Evolutionary conservation across 2,888 invertebrate species (phyloP).

Genomic region (Rhamnusium bicolor): DNA sequence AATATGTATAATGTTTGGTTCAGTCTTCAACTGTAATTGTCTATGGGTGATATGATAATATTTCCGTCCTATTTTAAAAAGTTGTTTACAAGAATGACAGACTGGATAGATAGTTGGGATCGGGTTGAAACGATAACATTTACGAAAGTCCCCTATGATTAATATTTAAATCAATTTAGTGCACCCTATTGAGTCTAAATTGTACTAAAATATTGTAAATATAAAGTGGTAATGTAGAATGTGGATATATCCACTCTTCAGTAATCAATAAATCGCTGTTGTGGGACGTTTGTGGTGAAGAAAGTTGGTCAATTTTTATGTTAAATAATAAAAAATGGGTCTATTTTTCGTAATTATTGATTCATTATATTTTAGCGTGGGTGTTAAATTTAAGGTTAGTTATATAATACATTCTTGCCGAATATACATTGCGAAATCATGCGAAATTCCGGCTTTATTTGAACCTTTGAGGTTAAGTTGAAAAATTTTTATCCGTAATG

Average conservation of each 20-base stretch:
- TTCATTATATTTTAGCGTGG: slow-evolving; percentile 9
- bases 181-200: not conserved
- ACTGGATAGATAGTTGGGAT: no score
- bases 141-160: no score
- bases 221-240: not conserved
- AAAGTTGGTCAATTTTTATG: slow-evolving; percentile 28
- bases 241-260: not conserved
- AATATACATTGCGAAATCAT: not conserved
- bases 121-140: no score
- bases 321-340: slow-evolving; percentile 34
- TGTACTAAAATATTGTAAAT: not conserved
- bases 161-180: not conserved
- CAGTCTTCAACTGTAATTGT: no score
- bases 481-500: not conserved
- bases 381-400: slow-evolving; percentile 36
- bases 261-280: slow-evolving; percentile 22
- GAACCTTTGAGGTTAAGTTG: slow-evolving; percentile 6
- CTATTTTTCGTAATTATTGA: slow-evolving; percentile 27
- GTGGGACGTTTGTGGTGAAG: not conserved
- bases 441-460: not conserved
- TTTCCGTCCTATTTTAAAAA: no score
- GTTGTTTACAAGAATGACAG: no score
- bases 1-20: no score
- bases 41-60: no score
- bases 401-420: not conserved